These are phyloP conservation scores for Orthochromis indermauri DNA, from an alignment of 2,113 vertebrate species.

Conservation along the genomic window DNA sequence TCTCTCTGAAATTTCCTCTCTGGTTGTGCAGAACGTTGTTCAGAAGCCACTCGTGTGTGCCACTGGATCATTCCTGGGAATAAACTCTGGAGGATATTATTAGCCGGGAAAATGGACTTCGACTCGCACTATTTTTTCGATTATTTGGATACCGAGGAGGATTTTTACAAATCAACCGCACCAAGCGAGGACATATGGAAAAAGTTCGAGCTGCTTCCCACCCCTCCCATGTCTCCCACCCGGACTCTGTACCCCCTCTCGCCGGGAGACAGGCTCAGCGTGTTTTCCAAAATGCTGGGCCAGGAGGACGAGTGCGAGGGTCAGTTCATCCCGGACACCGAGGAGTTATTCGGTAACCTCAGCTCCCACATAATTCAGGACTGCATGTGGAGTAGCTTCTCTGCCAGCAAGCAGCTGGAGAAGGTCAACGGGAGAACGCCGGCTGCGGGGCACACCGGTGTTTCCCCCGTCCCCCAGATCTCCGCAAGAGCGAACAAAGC, in stretches of 20 bases:
- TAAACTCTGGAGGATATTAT: constrained; percentile 15
- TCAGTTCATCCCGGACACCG: constrained; percentile 65
- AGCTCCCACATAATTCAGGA: constrained; percentile 86
- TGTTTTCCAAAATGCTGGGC: constrained; percentile 64
- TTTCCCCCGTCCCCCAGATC: constrained; percentile 22
- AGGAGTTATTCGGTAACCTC: constrained; percentile 77
- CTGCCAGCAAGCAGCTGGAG: constrained; percentile 81
- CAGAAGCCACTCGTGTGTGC: background rate
- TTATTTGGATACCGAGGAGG: constrained; percentile 80
- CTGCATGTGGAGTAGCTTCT: constrained; percentile 97
- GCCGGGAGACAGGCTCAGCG: constrained; percentile 68
- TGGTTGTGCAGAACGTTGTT: constrained; percentile 16
- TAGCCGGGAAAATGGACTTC: constrained; percentile 75
- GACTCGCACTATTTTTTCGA: constrained; percentile 88
- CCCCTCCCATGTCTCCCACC: constrained; percentile 80
- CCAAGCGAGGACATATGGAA: constrained; percentile 97
- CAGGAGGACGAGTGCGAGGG: constrained; percentile 79
- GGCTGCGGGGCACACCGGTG: constrained; percentile 1
- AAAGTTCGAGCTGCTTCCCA: constrained; percentile 94
- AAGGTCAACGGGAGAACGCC: constrained; percentile 74
- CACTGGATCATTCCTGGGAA: constrained; percentile 15
- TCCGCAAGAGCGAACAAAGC: constrained; percentile 41
- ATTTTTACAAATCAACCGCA: constrained; percentile 88
- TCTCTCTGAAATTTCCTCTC: background rate
- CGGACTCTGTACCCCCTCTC: constrained; percentile 57